Percentiles rank a stretch among this genome's conserved stretches.
phyloP scores from a whole-genome alignment of 2,797 vertebrate genomes.

The Scolopax rusticola region DNA sequence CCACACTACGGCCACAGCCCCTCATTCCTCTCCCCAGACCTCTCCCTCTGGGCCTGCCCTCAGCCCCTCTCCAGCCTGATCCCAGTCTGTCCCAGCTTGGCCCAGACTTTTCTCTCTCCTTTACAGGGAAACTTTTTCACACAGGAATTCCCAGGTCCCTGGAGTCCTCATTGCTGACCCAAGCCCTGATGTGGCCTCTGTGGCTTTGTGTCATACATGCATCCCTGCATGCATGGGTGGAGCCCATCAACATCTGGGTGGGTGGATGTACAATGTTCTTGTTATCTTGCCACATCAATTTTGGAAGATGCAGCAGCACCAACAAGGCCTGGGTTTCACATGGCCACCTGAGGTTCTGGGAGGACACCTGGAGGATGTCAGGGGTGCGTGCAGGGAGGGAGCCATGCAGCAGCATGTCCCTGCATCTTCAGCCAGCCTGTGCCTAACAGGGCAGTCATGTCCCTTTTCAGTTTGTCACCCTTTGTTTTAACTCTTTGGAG shows the following conservation, averaged over 20 bases:
- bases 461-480: background rate
- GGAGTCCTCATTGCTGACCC: background rate
- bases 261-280: background rate
- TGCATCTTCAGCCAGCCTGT: background rate
- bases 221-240: fast-evolving
- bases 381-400: background rate
- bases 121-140: background rate
- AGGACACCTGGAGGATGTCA: background rate
- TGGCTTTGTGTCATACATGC: background rate
- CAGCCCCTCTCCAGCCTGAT: background rate
- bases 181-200: background rate
- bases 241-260: background rate
- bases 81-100: background rate
- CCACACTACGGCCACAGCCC: fast-evolving
- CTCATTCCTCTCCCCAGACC: background rate
- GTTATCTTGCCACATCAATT: background rate
- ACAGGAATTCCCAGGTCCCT: background rate
- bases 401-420: background rate
- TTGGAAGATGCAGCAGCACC: background rate
- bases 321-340: background rate
- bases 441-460: background rate
- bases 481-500: background rate
- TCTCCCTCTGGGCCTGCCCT: background rate
- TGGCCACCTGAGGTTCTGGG: background rate
- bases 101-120: fast-evolving